These are phyloP conservation scores for Nesogale talazaci DNA, from an alignment of 2,113 vertebrate species.

Conservation along the genomic window DNA sequence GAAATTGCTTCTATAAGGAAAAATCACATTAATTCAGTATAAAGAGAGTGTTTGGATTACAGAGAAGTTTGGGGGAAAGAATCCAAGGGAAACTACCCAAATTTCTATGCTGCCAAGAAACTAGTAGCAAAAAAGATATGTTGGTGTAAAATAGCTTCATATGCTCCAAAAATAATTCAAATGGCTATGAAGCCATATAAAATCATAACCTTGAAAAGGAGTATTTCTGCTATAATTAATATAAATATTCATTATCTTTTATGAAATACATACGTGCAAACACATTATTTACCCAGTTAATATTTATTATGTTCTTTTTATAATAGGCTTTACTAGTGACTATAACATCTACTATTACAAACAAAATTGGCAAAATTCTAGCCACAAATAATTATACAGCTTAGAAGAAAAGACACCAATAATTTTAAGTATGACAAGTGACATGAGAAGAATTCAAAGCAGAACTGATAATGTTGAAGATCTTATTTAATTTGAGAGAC, in stretches of 20 bases:
- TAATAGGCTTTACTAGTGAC: background rate
- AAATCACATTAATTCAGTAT: slow-evolving; percentile 42
- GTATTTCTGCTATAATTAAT: background rate
- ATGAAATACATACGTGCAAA: background rate
- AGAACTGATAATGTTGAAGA: background rate
- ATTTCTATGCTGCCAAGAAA: slow-evolving; percentile 49
- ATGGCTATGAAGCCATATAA: background rate
- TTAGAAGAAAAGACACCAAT: background rate
- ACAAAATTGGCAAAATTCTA: background rate
- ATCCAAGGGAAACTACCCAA: slow-evolving; percentile 41
- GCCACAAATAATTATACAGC: background rate
- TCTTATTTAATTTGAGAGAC: background rate
- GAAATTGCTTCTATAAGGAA: slow-evolving; percentile 41
- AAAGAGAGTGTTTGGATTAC: slow-evolving; percentile 30
- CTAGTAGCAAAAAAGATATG: slow-evolving; percentile 41
- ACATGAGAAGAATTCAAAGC: background rate
- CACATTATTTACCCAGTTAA: slow-evolving; percentile 6
- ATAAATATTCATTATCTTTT: slow-evolving; percentile 10
- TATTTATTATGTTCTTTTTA: slow-evolving; percentile 19
- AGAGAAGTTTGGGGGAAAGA: slow-evolving; percentile 31
- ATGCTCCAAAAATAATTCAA: slow-evolving; percentile 46
- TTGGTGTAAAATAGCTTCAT: slow-evolving; percentile 44
- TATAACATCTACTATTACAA: background rate
- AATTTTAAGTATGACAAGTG: background rate
- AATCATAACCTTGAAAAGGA: slow-evolving; percentile 31